Base-by-base conservation (phyloP, 2,888 invertebrate genomes). In the Lycia hirtaria region DNA sequence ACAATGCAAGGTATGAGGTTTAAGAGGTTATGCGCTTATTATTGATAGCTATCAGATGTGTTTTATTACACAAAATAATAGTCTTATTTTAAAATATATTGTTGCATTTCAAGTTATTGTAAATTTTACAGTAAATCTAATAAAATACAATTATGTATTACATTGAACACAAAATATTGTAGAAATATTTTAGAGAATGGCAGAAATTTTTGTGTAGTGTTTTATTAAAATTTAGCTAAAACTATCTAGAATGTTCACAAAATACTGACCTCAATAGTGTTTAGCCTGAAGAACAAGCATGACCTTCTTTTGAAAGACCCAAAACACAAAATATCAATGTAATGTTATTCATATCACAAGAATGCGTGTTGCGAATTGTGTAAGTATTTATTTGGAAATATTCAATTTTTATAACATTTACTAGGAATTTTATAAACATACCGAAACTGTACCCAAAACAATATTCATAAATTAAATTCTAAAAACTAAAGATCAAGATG, bases 11-110 rank as follows among this genome's bases (percentile, higher is more conserved):
- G 60, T 63, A 65, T 63, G 64, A 64, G 53, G 49, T 60, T 3
- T 50, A 55, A 55, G 68, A 78, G 78, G 78, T 79, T 79, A 79
- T 73, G 72, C 71, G 64, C 58, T 67, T 67, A 68, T 68, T 67
- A 69, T 17, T 58, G 44, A 40, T 32, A 49, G 55, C 43, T 64
- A 59, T 62, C 60, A 67, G 59, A 62, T 57, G 41, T 51, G 56
- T 62, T 48, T 9, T 55, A 30, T 43, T 55, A 57, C 54, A 58
- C 35, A 35, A 48, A 20, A 5, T 19, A 37, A 56, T 30, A 12
- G 9, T 10, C 20, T 2, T 19, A 3, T 19, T 10, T 10, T 6
- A 37, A 12, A 38, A 22, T 20, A 4, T 6, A 38, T 20, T 6
- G 12, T 12, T n/a, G 0, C 6, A 12, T 20, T 12, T n/a, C 9